phyloP scores from a whole-genome alignment of 2,113 vertebrate species.

The Oxyruncus cristatus region DNA sequence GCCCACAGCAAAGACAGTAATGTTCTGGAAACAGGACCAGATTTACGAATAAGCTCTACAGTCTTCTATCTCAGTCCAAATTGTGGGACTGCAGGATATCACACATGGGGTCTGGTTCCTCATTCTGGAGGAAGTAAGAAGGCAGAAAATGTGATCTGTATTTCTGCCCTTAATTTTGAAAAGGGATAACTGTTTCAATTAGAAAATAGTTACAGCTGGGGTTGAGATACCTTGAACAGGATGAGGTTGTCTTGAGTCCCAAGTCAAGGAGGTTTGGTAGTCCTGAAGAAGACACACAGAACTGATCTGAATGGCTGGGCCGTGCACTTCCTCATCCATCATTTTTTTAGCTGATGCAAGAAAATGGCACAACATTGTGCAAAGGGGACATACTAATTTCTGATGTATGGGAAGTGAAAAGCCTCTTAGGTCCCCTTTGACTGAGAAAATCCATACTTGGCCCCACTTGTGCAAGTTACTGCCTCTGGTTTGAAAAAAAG shows the following conservation, averaged over 20 bases:
- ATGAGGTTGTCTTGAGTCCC: background rate
- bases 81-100: background rate
- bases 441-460: background rate
- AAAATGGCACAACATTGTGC: background rate
- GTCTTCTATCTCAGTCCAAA: background rate
- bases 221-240: background rate
- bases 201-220: background rate
- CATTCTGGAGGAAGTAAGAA: background rate
- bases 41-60: background rate
- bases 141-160: background rate
- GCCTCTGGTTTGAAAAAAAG: background rate
- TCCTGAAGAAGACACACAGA: background rate
- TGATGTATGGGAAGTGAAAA: background rate
- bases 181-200: background rate
- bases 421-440: background rate
- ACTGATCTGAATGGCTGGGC: background rate
- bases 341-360: background rate
- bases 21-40: background rate
- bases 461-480: background rate
- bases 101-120: background rate
- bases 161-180: background rate
- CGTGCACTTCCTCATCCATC: rapidly evolving
- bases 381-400: background rate
- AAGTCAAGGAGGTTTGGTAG: background rate
- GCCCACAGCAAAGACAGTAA: background rate